Base-by-base conservation (phyloP, 2,888 invertebrate genomes). In the Drosophila helvetica region DNA sequence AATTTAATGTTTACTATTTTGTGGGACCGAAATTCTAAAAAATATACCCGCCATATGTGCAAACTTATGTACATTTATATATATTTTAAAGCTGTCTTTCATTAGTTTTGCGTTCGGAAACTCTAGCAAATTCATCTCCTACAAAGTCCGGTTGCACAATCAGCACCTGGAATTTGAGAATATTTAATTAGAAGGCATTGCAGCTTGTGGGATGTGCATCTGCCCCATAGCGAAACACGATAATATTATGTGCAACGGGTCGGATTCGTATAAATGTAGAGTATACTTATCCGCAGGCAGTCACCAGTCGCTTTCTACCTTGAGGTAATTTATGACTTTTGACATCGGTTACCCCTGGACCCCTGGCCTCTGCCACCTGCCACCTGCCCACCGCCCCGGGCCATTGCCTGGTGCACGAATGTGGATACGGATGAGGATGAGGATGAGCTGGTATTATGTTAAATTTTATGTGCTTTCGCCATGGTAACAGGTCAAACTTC, bases 401-500 rank as follows among this genome's bases (percentile, higher is more conserved):
- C n/a, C n/a, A n/a, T n/a, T n/a, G 18, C 15, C 22, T 27, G 3
- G 6, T 17, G 25, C 38, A 15, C 38, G 15, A 38, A 15, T 15
- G 52, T 15, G 47, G 48, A 12, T 55, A 10, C 6, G 45, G 38
- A 46, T 27, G 19, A 27, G 30, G 25, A 17, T 12, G 55, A n/a
- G n/a, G n/a, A n/a, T n/a, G 4, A 51, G 9, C 56, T 51, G 63
- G 65, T 66, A 78, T 85, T 75, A 69, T 77, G 85, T 75, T 82
- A 63, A 79, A 74, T 72, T 85, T 77, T 61, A 85, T 85, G 70
- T 57, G 59, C 30, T 58, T 53, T 33, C 45, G 69, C 63, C 74
- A 85, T 81, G 81, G 79, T 77, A 81, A 85, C 81, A 74, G 79
- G 81, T 81, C 81, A 74, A 72, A 48, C 25, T 7, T 25, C 2